A percentile compares a stretch with the other conserved stretches of the same genome.
These are phyloP conservation scores for Prionailurus bengalensis DNA, from an alignment of 2,113 vertebrate genomes.

Conservation along the genomic window DNA sequence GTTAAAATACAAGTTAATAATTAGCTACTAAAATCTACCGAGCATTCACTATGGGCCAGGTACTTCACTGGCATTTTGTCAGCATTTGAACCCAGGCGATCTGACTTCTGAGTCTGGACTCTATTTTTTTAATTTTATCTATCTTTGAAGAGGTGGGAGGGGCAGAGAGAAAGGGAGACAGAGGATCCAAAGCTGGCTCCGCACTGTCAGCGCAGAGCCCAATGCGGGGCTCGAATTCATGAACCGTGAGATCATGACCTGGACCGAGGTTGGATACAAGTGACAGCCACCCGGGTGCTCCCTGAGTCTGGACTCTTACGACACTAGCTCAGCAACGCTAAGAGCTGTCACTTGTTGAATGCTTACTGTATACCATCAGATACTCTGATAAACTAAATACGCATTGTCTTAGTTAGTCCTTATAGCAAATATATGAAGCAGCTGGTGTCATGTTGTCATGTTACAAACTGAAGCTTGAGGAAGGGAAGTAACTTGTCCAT, in stretches of 20 bases:
- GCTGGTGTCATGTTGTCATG: background rate
- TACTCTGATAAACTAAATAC: background rate
- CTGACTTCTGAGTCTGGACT: background rate
- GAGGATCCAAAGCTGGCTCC: no score
- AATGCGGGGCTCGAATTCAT: no score
- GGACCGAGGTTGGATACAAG: no score
- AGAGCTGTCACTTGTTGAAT: background rate
- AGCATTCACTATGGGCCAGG: background rate
- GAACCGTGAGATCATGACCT: no score
- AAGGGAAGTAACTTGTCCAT: background rate
- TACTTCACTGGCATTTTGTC: background rate
- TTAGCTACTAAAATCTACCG: background rate
- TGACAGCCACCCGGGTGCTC: background rate
- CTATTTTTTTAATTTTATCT: no score
- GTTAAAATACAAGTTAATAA: conserved; percentile 10
- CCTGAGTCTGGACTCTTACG: background rate
- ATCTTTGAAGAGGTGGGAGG: no score
- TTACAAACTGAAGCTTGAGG: background rate
- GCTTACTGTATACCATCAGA: background rate
- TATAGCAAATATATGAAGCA: background rate
- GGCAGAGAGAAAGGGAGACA: no score
- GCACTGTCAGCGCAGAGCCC: no score
- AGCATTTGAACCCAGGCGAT: background rate
- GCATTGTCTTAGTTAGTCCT: background rate
- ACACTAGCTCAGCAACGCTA: background rate